Base-by-base conservation (phyloP, 1,140 invertebrate species). In the Drosophila nasuta region DNA sequence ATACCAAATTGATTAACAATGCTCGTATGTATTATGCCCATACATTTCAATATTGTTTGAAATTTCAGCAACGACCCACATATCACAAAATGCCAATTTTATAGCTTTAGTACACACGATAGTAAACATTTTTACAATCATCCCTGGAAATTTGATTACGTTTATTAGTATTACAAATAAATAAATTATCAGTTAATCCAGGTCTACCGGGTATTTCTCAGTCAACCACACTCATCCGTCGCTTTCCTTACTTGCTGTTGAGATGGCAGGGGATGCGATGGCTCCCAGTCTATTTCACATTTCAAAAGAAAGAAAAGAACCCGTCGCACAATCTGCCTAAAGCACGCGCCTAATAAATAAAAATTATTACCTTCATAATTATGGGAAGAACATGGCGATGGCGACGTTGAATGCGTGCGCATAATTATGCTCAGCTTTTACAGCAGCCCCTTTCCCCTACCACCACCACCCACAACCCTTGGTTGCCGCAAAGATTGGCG, bases 341-440 rank as follows among this genome's bases (percentile, higher is more conserved):
- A 89, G 85, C 83, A 89, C 85, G 86, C 85, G 85, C 78, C 85
- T 89, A 89, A 89, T 89, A 89, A 89, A 89, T 89, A 89, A 89
- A 89, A 89, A 89, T 89, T 89, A 89, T 89, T 89, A 89, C 85
- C 85, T 89, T 85, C 85, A 89, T 89, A 89, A 89, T 89, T 89
- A 89, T 88, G 87, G 79, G 64, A 73, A 75, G 78, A 89, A 89
- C 85, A 89, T 88, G 83, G 80, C 83, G 59, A 83, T 76, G 85
- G 64, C 80, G 73, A 51, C 70, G 73, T 78, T 80, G 77, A 74
- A 83, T 83, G 80, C 85, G 83, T 89, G 80, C 73, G 75, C 75
- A 85, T 85, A 89, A 89, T 89, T 89, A 89, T 75, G 75, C 78
- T 43, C 78, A 83, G 85, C 85, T 88, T 88, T 88, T 88, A 76